Conservation (phyloP, 1,140 invertebrate species). For the Latrodectus geometricus region DNA sequence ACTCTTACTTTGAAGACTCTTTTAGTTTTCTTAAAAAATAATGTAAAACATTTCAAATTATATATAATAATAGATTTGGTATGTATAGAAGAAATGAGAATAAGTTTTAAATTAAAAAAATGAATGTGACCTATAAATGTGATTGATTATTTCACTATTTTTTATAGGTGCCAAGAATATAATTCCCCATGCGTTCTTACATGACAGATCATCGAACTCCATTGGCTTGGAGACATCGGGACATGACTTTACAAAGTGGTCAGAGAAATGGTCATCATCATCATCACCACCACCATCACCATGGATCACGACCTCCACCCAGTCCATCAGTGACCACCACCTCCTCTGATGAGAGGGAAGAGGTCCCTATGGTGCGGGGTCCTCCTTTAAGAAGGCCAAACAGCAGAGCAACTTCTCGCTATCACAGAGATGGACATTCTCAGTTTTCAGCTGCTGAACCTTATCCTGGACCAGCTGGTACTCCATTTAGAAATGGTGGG, state of each 20-base stretch:
- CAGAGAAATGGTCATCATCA: background rate
- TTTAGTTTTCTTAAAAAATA: too few relatives aligned
- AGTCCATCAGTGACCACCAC: constrained; percentile 24
- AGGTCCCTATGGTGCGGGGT: constrained; percentile 62
- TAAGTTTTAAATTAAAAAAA: too few relatives aligned
- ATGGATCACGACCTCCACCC: background rate
- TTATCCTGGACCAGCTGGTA: background rate
- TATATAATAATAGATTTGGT: too few relatives aligned
- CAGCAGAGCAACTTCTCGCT: constrained; percentile 15
- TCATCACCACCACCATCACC: constrained; percentile 43
- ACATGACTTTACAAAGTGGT: constrained; percentile 47
- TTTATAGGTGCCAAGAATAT: background rate
- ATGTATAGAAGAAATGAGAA: too few relatives aligned
- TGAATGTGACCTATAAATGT: too few relatives aligned
- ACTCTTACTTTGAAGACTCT: too few relatives aligned
- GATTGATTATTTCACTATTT: background rate
- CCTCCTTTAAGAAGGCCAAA: constrained; percentile 35
- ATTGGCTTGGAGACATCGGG: constrained; percentile 61
- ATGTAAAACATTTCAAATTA: too few relatives aligned
- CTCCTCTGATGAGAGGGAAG: constrained; percentile 63
- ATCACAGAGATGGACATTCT: constrained; percentile 30
- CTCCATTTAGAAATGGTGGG: constrained; percentile 32
- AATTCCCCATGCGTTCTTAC: constrained; percentile 42
- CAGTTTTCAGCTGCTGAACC: constrained; percentile 40
- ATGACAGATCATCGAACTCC: constrained; percentile 61